phyloP scores from a whole-genome alignment of 1,140 invertebrate genomes.

The Sycophaga agraensis region DNA sequence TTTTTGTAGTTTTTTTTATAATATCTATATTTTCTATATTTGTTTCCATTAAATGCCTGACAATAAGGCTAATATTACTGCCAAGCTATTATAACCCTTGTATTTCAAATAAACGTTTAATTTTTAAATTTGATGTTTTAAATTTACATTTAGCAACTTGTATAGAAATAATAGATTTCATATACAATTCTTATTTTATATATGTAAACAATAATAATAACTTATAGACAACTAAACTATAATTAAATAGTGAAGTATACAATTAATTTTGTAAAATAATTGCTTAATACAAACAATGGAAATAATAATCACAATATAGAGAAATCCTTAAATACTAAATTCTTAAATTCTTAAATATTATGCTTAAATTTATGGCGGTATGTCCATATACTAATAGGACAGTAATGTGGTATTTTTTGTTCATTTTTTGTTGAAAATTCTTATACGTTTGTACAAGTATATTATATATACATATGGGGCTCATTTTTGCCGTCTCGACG shows the following conservation, averaged over 20 bases:
- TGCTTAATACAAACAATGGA: neutral
- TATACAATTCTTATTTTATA: neutral
- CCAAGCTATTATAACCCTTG: too few species aligned
- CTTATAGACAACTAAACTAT: neutral
- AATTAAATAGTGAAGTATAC: neutral
- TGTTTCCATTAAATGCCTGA: too few species aligned
- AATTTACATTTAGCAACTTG: too few species aligned
- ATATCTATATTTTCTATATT: too few species aligned
- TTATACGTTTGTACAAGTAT: conserved; percentile 15
- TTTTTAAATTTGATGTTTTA: neutral
- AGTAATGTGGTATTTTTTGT: neutral
- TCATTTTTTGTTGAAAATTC: neutral
- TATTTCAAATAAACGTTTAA: too few species aligned
- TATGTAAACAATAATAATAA: neutral
- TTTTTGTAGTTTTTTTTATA: too few species aligned
- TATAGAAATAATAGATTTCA: neutral
- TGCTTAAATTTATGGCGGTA: neutral
- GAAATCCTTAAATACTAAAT: neutral
- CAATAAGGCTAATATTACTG: too few species aligned
- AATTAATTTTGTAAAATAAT: neutral
- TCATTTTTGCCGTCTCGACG: conserved; percentile 14
- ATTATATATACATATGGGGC: conserved; percentile 1
- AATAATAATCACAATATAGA: neutral
- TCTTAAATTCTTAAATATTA: neutral
- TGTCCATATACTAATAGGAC: neutral